Base-by-base conservation (phyloP, 64 coral and sea anemone species). In the Stichodactyla mertensii region DNA sequence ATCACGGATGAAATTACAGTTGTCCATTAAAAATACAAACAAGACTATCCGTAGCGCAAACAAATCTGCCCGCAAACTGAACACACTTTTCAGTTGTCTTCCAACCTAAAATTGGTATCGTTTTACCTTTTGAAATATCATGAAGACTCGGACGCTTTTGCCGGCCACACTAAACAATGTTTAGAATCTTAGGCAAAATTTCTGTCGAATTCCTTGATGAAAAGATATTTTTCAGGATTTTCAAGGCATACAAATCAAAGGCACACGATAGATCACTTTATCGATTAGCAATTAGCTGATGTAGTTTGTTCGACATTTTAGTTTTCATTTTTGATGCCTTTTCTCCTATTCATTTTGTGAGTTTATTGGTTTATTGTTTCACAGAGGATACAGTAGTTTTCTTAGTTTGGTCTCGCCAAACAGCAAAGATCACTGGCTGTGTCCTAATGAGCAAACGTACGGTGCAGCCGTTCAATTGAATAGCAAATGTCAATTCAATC, bases 1-100 rank as follows among this genome's bases (percentile, higher is more conserved):
- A 81, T 55, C 78, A 55, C 78, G 78, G 78, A 81, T 81, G 78
- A 81, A 28, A 55, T 81, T 81, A 81, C 78, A 81, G 69, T 81
- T 81, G 78, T 81, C 78, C 78, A 81, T 81, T 81, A 81, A 81
- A 81, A 81, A 81, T 55, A 81, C 78, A 81, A 81, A 81, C 78
- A 81, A 81, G 16, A 54, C 78, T 54, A 81, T 81, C 78, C 53
- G 78, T 81, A 81, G 36, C 52, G 78, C 78, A 81, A 81, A 81
- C 78, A 81, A 81, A 81, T 55, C 78, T 81, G 78, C 78, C 78
- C 78, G 78, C 78, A 81, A 81, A 81, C 78, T 81, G 78, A 55
- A 81, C 78, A 81, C 51, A 81, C 78, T 81, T 81, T 81, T 20
- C 18, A 55, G 24, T 74, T 74, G 24, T 74, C 69, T 28, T 74